phyloP scores from a whole-genome alignment of 1,140 invertebrate genomes.

The Drosophila pseudoananassae region DNA sequence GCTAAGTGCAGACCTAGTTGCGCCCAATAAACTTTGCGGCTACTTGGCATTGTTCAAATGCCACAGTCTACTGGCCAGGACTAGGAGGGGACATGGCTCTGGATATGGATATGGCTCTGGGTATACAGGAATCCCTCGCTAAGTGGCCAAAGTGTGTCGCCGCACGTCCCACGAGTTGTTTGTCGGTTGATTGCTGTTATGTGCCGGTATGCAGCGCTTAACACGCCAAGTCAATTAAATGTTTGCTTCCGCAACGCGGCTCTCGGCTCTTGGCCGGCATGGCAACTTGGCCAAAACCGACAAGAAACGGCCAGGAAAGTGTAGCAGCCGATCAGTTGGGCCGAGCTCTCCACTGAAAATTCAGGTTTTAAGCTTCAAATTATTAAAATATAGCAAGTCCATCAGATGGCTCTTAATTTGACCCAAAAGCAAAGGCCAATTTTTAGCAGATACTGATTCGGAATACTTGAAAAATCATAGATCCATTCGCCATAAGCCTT shows the following conservation, averaged over 20 bases:
- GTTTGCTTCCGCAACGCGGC: constrained; percentile 66
- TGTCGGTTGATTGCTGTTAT: constrained; percentile 73
- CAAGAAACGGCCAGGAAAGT: background rate
- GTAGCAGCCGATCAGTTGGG: too few relatives aligned
- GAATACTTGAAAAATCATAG: too few relatives aligned
- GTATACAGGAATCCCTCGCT: constrained; percentile 38
- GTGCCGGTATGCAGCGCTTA: constrained; percentile 73
- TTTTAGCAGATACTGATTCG: too few relatives aligned
- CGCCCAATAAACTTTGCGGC: constrained; percentile 73
- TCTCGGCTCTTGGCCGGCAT: background rate
- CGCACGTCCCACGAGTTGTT: constrained; percentile 66
- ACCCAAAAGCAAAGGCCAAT: too few relatives aligned
- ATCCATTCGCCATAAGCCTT: too few relatives aligned
- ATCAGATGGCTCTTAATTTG: too few relatives aligned
- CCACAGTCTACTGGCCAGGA: constrained; percentile 16
- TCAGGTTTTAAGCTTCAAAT: too few relatives aligned
- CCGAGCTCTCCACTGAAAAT: too few relatives aligned
- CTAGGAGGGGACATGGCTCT: background rate
- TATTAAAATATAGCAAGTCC: too few relatives aligned
- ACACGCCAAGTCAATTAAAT: constrained; percentile 83
- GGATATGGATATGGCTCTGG: too few relatives aligned
- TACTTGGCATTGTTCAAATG: constrained; percentile 72
- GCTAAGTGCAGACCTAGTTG: constrained; percentile 23
- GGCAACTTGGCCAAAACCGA: too few relatives aligned
- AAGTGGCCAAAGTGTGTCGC: constrained; percentile 55